A percentile compares a stretch with the other conserved stretches of the same genome.
Conservation (phyloP, 2,113 vertebrate species). For the Oreochromis spilurus region DNA sequence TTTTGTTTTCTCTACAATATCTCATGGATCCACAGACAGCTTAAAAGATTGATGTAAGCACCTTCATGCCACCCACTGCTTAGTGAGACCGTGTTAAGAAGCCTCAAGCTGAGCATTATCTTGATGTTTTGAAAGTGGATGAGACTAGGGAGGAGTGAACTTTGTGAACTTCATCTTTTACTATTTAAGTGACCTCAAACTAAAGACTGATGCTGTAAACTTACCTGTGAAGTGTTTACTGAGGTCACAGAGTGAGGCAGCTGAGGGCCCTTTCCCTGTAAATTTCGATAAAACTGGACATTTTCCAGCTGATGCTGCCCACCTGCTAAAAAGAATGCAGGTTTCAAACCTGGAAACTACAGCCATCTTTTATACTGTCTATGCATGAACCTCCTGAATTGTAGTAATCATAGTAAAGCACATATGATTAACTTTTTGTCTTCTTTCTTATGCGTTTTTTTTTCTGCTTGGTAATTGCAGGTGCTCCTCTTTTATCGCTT, state of each 20-base stretch:
- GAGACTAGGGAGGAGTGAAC: background rate
- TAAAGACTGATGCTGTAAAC: background rate
- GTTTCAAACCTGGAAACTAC: background rate
- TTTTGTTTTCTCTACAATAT: background rate
- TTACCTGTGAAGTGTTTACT: background rate
- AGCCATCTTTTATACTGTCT: background rate
- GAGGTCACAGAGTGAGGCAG: background rate
- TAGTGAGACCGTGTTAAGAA: background rate
- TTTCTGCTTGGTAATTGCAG: background rate
- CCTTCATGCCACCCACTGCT: background rate
- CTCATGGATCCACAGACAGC: background rate
- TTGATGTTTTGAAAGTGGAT: background rate
- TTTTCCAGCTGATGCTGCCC: background rate
- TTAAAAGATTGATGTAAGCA: background rate
- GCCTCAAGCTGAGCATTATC: background rate
- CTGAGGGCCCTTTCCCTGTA: background rate
- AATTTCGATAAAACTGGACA: background rate
- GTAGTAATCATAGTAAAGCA: background rate
- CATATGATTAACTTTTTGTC: background rate
- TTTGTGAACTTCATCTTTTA: background rate
- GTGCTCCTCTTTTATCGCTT: background rate
- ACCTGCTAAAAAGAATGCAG: background rate
- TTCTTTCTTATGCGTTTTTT: background rate
- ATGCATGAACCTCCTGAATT: background rate
- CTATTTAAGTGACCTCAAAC: background rate